Conservation (phyloP, 2,888 invertebrate genomes). For the Incurvaria masculella region DNA sequence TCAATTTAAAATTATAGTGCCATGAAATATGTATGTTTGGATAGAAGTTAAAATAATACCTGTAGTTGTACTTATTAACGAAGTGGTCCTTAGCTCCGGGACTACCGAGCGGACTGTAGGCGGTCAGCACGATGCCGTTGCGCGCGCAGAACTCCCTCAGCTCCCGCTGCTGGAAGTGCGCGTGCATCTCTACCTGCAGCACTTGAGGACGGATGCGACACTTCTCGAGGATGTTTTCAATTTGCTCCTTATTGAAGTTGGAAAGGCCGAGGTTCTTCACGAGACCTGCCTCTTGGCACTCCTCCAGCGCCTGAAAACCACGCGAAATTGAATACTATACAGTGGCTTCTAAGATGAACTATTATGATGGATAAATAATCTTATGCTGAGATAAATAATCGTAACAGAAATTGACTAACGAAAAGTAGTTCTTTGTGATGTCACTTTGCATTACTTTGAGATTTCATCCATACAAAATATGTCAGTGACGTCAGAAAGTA, state of each 20-base stretch:
- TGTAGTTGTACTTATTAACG: slow-evolving; percentile 59
- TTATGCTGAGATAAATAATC: too few species aligned
- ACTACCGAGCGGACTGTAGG: slow-evolving; percentile 70
- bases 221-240: slow-evolving; percentile 56
- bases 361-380: neutral
- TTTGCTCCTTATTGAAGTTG: slow-evolving; percentile 72
- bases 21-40: too few species aligned
- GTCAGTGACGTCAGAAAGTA: too few species aligned
- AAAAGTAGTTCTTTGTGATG: too few species aligned
- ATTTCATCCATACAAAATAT: too few species aligned
- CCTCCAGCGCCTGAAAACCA: slow-evolving; percentile 63
- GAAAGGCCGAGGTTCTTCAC: slow-evolving; percentile 74
- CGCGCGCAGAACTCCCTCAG: slow-evolving; percentile 60
- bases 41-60: slow-evolving; percentile 25
- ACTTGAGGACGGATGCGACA: slow-evolving; percentile 68
- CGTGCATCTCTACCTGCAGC: slow-evolving; percentile 72
- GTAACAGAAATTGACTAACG: too few species aligned
- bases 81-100: slow-evolving; percentile 66
- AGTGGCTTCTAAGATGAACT: neutral
- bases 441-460: too few species aligned
- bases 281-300: slow-evolving; percentile 61
- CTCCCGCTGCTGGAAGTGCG: slow-evolving; percentile 69
- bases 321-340: neutral
- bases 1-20: too few species aligned
- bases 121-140: slow-evolving; percentile 63